A percentile compares a stretch with the other conserved stretches of the same genome.
Evolutionary conservation across 2,888 invertebrate genomes (phyloP).

Genomic region (Helobdella robusta): DNA sequence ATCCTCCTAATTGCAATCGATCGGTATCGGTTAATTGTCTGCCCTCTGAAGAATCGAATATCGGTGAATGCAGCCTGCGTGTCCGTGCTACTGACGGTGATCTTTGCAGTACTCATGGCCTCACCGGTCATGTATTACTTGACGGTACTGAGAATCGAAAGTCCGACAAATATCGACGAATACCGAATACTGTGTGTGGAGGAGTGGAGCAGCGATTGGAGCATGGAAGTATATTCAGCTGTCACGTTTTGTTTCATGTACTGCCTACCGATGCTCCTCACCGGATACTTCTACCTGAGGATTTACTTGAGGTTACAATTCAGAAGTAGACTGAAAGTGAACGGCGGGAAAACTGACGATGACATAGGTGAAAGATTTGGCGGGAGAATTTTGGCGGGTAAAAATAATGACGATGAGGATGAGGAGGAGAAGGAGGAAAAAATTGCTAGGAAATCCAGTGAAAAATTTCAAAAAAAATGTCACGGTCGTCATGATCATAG

Average conservation of each 20-base stretch:
- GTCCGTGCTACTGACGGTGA: slow-evolving; percentile 37
- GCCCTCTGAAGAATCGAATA: slow-evolving; percentile 43
- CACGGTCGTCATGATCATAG: no score
- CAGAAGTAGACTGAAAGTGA: background rate
- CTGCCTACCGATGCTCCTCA: slow-evolving; percentile 23
- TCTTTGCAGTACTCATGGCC: slow-evolving; percentile 40
- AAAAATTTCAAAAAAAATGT: background rate
- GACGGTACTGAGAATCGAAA: slow-evolving; percentile 36
- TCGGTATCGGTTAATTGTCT: slow-evolving; percentile 46
- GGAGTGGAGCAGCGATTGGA: slow-evolving; percentile 37
- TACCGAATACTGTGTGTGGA: slow-evolving; percentile 42
- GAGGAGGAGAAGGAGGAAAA: no score
- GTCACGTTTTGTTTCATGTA: slow-evolving; percentile 20
- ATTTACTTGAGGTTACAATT: slow-evolving; percentile 17
- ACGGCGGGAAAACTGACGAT: no score
- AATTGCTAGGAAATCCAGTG: no score
- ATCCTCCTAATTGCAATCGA: slow-evolving; percentile 47
- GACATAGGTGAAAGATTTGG: no score
- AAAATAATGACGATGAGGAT: no score
- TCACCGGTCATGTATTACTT: slow-evolving; percentile 44
- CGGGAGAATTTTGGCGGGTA: no score
- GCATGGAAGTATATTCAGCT: slow-evolving; percentile 37
- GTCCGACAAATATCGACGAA: slow-evolving; percentile 37
- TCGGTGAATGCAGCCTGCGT: slow-evolving; percentile 38
- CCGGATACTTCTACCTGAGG: slow-evolving; percentile 19